phyloP scores from a whole-genome alignment of 2,888 invertebrate species.

The Metacarcinus magister region DNA sequence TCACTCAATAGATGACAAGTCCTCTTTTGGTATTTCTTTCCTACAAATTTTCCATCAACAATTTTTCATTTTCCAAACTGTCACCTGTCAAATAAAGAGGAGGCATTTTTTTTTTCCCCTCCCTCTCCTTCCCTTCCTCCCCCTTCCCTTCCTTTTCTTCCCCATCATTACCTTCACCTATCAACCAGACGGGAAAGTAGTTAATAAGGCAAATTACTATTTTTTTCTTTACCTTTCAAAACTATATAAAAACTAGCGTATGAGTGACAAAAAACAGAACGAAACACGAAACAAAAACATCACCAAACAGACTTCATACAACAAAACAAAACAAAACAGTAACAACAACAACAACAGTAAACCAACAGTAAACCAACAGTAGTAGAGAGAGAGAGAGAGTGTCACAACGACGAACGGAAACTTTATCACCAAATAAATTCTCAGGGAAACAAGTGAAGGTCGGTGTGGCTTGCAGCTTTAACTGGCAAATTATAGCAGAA shows the following conservation, averaged over 20 bases:
- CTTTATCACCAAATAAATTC: constrained; percentile 36
- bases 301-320: not conserved
- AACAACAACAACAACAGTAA: not conserved
- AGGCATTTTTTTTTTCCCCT: not conserved
- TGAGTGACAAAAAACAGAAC: not conserved
- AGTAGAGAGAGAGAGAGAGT: not conserved
- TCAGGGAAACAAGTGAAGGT: not conserved
- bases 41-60: constrained; percentile 26
- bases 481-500: not conserved
- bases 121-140: not conserved
- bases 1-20: constrained; percentile 4
- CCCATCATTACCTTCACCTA: too few species aligned
- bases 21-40: not conserved
- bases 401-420: not conserved
- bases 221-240: too few species aligned
- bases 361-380: not conserved
- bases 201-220: too few species aligned
- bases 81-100: constrained; percentile 10
- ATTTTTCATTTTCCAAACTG: not conserved
- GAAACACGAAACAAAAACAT: not conserved
- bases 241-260: too few species aligned
- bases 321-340: not conserved
- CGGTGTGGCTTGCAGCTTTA: not conserved
- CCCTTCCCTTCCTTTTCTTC: not conserved
- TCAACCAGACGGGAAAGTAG: too few species aligned